These are phyloP conservation scores for Galemys pyrenaicus DNA, from an alignment of 2,113 vertebrate genomes.

Conservation along the genomic window DNA sequence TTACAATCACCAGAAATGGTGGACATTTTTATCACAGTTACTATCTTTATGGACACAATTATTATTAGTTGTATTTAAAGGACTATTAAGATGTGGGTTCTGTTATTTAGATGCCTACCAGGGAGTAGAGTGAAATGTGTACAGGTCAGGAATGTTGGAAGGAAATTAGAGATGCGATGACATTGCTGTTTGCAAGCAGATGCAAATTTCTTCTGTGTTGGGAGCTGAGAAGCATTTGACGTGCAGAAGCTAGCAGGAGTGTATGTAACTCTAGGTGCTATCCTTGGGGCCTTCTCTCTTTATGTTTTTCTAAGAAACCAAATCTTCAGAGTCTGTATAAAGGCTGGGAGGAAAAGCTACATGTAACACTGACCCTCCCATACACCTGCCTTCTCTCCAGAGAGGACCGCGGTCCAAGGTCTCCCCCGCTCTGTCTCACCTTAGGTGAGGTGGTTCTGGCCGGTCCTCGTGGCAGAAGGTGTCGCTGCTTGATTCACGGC, in stretches of 20 bases:
- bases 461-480: constrained; percentile 58
- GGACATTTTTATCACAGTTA: not conserved
- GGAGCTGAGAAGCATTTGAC: not conserved
- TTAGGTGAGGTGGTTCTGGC: not conserved
- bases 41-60: not conserved
- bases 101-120: not conserved
- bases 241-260: constrained; percentile 35
- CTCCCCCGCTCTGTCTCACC: not conserved
- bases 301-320: constrained; percentile 26
- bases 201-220: not conserved
- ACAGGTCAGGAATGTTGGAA: not conserved
- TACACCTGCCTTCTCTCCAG: not conserved
- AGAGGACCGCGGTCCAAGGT: rapidly evolving
- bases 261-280: constrained; percentile 49
- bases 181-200: not conserved
- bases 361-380: rapidly evolving
- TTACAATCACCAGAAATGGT: not conserved
- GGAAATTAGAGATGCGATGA: not conserved
- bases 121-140: not conserved
- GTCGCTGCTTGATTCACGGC: constrained; percentile 86
- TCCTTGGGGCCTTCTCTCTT: constrained; percentile 12
- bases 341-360: not conserved
- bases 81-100: not conserved
- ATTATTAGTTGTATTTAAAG: not conserved
- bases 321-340: constrained; percentile 31